These are phyloP conservation scores for Sitobion miscanthi DNA, from an alignment of 1,140 invertebrate genomes.

Conservation along the genomic window DNA sequence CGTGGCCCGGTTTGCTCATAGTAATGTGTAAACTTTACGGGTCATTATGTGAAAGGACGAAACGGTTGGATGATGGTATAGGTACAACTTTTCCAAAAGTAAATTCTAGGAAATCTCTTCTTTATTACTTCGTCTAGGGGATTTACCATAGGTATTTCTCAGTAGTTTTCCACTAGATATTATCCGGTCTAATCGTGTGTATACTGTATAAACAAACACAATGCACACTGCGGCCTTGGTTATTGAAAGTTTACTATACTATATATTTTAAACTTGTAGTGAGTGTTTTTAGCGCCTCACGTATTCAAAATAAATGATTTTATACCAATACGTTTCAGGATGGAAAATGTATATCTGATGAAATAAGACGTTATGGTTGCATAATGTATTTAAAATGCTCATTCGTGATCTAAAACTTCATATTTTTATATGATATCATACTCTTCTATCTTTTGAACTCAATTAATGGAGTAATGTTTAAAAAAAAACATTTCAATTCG, in stretches of 20 bases:
- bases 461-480: not conserved
- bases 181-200: not conserved
- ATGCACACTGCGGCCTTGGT: not conserved
- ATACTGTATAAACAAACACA: not conserved
- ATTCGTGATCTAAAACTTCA: not conserved
- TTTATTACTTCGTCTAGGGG: constrained; percentile 16
- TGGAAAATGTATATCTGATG: not conserved
- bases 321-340: not conserved
- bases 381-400: not conserved
- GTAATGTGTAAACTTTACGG: constrained; percentile 2
- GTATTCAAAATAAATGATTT: not conserved
- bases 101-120: constrained; percentile 45
- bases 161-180: not conserved
- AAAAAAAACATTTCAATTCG: not conserved
- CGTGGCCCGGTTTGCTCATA: not conserved
- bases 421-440: not conserved
- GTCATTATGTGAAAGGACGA: not conserved
- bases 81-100: constrained; percentile 30
- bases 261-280: not conserved
- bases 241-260: not conserved
- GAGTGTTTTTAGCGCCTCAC: not conserved
- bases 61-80: not conserved
- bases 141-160: not conserved
- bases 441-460: not conserved
- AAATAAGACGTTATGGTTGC: not conserved